Percentiles rank a stretch among this genome's conserved stretches.
Evolutionary conservation across 1,140 invertebrate species (phyloP).

Genomic region (Melitaea cinxia): DNA sequence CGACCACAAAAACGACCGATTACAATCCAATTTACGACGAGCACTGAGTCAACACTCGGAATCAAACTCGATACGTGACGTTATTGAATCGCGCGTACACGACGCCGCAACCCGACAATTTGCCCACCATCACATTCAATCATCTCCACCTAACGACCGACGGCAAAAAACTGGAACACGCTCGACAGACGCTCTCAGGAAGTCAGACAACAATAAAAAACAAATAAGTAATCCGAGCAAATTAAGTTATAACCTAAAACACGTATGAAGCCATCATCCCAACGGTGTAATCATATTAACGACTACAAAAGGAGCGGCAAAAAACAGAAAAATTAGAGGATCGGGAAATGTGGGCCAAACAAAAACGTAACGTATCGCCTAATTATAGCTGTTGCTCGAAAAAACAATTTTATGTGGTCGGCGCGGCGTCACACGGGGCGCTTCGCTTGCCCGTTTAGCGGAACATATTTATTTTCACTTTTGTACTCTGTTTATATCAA

Average conservation of each 20-base stretch:
- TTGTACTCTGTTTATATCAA: no score
- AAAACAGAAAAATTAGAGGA: slow-evolving; percentile 80
- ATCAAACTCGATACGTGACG: slow-evolving; percentile 55
- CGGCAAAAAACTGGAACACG: slow-evolving; percentile 61
- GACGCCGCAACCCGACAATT: slow-evolving; percentile 54
- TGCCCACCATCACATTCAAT: slow-evolving; percentile 76
- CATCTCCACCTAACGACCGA: slow-evolving; percentile 68
- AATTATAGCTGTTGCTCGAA: slow-evolving; percentile 79
- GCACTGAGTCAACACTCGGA: slow-evolving; percentile 56
- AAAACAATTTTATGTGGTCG: slow-evolving; percentile 78
- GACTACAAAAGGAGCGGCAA: slow-evolving; percentile 79
- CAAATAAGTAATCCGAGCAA: slow-evolving; percentile 78
- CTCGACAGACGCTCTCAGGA: slow-evolving; percentile 74
- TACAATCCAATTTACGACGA: slow-evolving; percentile 54
- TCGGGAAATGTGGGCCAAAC: slow-evolving; percentile 81
- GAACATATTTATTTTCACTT: neutral
- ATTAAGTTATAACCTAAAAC: slow-evolving; percentile 82
- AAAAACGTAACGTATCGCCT: slow-evolving; percentile 80
- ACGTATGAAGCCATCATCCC: slow-evolving; percentile 81
- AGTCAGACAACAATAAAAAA: slow-evolving; percentile 77
- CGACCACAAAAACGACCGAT: slow-evolving; percentile 51
- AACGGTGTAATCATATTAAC: slow-evolving; percentile 81
- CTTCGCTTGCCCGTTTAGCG: slow-evolving; percentile 15
- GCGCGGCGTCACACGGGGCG: slow-evolving; percentile 58
- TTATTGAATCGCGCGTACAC: slow-evolving; percentile 36